A percentile compares a stretch with the other conserved stretches of the same genome.
Evolutionary conservation across 1,140 invertebrate genomes (phyloP).

Genomic region (Myzus persicae): DNA sequence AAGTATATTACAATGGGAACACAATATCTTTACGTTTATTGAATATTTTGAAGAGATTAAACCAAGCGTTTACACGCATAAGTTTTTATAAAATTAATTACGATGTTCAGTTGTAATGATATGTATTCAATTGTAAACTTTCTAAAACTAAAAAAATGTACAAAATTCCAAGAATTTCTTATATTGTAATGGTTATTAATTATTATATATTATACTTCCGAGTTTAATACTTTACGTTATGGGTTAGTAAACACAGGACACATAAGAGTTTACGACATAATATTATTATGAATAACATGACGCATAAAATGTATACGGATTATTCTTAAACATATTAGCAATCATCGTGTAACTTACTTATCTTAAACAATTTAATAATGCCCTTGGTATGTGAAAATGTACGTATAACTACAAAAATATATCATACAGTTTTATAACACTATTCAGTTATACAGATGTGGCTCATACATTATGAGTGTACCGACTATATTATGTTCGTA

Average conservation of each 20-base stretch:
- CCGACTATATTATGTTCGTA: background rate
- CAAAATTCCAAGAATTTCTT: background rate
- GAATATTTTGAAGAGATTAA: constrained; percentile 29
- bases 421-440: background rate
- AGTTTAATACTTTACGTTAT: background rate
- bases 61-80: background rate
- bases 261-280: background rate
- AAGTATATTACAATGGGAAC: background rate
- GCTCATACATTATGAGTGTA: background rate
- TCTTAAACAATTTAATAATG: background rate
- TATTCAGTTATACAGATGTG: background rate
- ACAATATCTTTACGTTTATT: constrained; percentile 12
- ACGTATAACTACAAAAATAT: background rate
- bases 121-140: background rate
- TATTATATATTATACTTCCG: too few species aligned
- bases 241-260: background rate
- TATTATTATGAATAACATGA: background rate
- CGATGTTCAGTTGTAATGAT: background rate
- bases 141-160: background rate
- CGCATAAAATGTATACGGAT: background rate
- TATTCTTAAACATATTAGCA: background rate
- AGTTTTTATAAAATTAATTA: constrained; percentile 24
- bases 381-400: background rate
- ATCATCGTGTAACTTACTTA: background rate
- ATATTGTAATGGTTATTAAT: background rate